Evolutionary conservation across 2,797 vertebrate genomes (phyloP).

Genomic region (Falco biarmicus): DNA sequence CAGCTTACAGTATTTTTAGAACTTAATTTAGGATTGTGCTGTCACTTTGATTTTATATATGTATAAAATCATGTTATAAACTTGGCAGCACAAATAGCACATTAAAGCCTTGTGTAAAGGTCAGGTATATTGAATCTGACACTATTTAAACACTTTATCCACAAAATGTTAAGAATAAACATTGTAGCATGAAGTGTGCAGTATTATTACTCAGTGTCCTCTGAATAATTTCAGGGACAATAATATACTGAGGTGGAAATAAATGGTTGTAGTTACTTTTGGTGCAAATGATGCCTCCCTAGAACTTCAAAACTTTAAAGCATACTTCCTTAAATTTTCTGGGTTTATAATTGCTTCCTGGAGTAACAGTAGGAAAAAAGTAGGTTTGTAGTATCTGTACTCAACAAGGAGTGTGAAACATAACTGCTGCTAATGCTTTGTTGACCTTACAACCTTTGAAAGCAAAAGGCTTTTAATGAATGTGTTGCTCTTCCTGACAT

Average conservation of each 20-base stretch:
- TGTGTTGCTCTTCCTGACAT: neutral
- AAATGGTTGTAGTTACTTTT: neutral
- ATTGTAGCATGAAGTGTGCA: neutral
- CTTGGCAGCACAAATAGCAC: neutral
- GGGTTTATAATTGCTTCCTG: neutral
- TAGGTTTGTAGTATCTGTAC: neutral
- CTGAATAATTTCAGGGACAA: neutral
- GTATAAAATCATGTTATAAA: neutral
- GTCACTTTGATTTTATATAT: neutral
- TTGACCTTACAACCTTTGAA: neutral
- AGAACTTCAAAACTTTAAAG: neutral
- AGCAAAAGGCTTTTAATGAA: neutral
- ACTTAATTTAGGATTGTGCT: conserved; percentile 25
- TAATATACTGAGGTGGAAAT: neutral
- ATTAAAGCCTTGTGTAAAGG: neutral
- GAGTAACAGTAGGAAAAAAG: neutral
- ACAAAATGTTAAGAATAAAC: neutral
- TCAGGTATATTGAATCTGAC: conserved; percentile 2
- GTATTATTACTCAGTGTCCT: neutral
- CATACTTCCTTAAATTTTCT: neutral
- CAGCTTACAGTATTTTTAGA: neutral
- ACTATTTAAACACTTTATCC: neutral
- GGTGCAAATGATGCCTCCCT: neutral
- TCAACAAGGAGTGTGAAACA: neutral
- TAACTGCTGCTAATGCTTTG: neutral